Conservation (phyloP, 2,888 invertebrate genomes). For the Polymixis lichenea region DNA sequence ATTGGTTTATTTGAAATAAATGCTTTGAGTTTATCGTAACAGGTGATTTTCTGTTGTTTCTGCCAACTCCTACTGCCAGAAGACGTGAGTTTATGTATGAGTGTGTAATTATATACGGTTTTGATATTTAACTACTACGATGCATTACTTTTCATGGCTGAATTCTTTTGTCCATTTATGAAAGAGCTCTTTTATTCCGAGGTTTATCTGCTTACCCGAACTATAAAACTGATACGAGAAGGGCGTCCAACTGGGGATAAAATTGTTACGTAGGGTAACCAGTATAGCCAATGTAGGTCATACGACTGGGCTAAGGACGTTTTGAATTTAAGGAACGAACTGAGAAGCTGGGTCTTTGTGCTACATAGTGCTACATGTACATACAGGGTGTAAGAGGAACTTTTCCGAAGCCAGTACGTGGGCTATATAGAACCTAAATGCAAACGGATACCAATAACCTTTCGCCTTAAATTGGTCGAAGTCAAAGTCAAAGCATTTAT, state of each 20-base stretch:
- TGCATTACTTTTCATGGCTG: neutral
- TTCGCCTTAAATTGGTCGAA: no score
- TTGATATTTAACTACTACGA: neutral
- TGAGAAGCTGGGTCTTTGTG: neutral
- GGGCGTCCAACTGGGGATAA: neutral
- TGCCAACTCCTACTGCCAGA: neutral
- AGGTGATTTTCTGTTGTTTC: no score
- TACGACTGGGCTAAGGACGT: neutral
- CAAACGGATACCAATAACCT: no score
- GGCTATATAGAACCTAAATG: no score
- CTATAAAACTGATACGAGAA: conserved; percentile 11
- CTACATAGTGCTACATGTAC: no score
- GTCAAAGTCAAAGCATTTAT: no score
- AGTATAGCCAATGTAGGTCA: conserved; percentile 4
- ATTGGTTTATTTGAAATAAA: no score
- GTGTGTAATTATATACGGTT: neutral
- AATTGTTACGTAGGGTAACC: conserved; percentile 1
- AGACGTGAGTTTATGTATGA: neutral
- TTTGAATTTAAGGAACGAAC: neutral
- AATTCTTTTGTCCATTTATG: conserved; percentile 20
- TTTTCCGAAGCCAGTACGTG: no score
- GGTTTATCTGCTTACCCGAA: conserved; percentile 8
- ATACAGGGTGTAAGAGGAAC: no score
- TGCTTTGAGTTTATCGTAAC: no score
- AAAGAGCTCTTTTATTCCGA: conserved; percentile 4